Conservation (phyloP, 2,113 vertebrate species). For the Apodemus speciosus region DNA sequence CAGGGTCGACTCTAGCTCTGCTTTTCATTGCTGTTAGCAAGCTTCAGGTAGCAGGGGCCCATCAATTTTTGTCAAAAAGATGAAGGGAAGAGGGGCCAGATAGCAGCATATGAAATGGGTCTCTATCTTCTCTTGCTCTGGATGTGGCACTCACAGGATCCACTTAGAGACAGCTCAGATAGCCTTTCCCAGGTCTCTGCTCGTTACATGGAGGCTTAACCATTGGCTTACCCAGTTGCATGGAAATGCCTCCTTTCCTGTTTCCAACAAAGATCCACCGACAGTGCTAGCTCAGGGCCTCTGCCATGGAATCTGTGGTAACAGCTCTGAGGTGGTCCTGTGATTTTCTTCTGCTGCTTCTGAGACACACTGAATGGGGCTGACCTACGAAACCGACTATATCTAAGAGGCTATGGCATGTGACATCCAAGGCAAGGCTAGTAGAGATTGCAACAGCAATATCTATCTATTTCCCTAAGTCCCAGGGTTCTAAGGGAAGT, state of each 20-base stretch:
- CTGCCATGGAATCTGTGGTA: neutral
- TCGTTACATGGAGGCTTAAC: neutral
- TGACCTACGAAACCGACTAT: neutral
- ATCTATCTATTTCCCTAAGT: neutral
- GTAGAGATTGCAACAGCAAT: neutral
- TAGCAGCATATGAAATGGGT: neutral
- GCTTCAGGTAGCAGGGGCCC: neutral
- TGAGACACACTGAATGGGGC: accelerated
- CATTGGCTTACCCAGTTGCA: neutral
- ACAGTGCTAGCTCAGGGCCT: neutral
- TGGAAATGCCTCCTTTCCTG: neutral
- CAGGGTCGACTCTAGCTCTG: neutral
- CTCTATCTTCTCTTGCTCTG: neutral
- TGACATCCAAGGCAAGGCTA: neutral
- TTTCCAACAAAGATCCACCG: neutral
- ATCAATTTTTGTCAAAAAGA: neutral
- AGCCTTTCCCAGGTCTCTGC: neutral
- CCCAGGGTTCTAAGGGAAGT: neutral
- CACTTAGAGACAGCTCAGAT: neutral
- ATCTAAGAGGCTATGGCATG: neutral
- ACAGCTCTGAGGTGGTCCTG: neutral
- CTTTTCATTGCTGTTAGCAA: neutral
- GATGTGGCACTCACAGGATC: neutral
- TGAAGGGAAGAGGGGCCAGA: neutral
- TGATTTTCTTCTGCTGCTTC: neutral